Percentiles rank a stretch among this genome's conserved stretches.
These are phyloP conservation scores for Nasonia longicornis DNA, from an alignment of 1,140 invertebrate genomes.

Conservation along the genomic window DNA sequence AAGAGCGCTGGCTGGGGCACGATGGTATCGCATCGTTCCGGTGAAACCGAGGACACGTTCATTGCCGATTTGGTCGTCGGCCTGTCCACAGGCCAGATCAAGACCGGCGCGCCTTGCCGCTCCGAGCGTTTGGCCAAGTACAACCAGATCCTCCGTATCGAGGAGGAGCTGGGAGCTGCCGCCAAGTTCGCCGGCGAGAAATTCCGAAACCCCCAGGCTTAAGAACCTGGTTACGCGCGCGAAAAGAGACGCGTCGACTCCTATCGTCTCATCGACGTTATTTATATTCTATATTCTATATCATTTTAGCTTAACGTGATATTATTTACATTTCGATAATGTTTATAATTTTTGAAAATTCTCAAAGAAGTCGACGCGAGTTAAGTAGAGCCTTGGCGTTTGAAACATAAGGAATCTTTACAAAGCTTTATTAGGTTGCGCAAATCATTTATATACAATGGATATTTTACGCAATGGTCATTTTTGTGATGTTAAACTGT, in stretches of 20 bases:
- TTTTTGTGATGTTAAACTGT: not conserved
- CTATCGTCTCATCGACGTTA: not conserved
- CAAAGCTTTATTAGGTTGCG: not conserved
- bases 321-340: constrained; percentile 27
- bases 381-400: not conserved
- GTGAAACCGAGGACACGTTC: constrained; percentile 99
- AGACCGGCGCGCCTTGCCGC: constrained; percentile 98
- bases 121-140: constrained; percentile 99
- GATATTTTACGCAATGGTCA: not conserved
- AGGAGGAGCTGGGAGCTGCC: constrained; percentile 92
- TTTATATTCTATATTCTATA: constrained; percentile 15
- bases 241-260: not conserved
- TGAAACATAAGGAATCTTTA: not conserved
- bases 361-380: not conserved
- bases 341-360: constrained; percentile 31
- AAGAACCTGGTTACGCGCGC: constrained; percentile 45
- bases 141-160: constrained; percentile 98
- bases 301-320: not conserved
- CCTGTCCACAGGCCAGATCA: constrained; percentile 97
- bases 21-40: constrained; percentile 98
- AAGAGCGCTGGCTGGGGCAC: constrained; percentile 97
- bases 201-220: constrained; percentile 84
- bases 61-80: constrained; percentile 99
- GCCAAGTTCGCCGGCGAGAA: constrained; percentile 96
- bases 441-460: not conserved